phyloP scores from a whole-genome alignment of 2,888 invertebrate species.

The Leptinotarsa rubiginosa region DNA sequence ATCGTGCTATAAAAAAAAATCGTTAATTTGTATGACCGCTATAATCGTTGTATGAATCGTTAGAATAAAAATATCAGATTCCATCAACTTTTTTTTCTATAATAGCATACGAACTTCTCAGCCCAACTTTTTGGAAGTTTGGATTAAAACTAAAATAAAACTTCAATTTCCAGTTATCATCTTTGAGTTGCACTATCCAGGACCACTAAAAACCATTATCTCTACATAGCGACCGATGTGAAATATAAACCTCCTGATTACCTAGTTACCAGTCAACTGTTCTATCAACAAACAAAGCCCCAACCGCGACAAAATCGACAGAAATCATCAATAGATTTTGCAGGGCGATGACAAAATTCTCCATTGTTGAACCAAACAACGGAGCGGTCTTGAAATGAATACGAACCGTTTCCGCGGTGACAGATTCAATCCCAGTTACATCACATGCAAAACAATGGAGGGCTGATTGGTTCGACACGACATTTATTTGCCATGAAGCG shows the following conservation, averaged over 20 bases:
- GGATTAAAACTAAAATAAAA: too few species aligned
- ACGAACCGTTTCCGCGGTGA: slow-evolving; percentile 56
- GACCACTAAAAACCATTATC: too few species aligned
- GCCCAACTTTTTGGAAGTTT: too few species aligned
- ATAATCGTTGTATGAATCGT: too few species aligned
- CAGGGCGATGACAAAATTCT: slow-evolving; percentile 9
- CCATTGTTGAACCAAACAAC: slow-evolving; percentile 27
- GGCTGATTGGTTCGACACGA: slow-evolving; percentile 49
- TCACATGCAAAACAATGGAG: slow-evolving; percentile 58
- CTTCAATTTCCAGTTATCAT: too few species aligned
- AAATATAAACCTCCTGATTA: background rate
- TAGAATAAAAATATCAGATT: too few species aligned
- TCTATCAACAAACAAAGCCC: background rate
- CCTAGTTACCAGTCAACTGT: background rate
- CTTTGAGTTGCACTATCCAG: too few species aligned
- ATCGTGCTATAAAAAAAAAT: too few species aligned
- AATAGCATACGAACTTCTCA: too few species aligned
- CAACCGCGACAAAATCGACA: background rate
- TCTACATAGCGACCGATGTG: too few species aligned
- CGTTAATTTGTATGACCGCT: too few species aligned
- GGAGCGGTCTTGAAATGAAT: slow-evolving; percentile 50
- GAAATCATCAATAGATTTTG: background rate
- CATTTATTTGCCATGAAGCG: slow-evolving; percentile 8
- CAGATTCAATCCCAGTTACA: slow-evolving; percentile 57
- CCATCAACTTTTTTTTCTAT: too few species aligned